Evolutionary conservation across 1,140 invertebrate genomes (phyloP).

Genomic region (Leptopilina boulardi): DNA sequence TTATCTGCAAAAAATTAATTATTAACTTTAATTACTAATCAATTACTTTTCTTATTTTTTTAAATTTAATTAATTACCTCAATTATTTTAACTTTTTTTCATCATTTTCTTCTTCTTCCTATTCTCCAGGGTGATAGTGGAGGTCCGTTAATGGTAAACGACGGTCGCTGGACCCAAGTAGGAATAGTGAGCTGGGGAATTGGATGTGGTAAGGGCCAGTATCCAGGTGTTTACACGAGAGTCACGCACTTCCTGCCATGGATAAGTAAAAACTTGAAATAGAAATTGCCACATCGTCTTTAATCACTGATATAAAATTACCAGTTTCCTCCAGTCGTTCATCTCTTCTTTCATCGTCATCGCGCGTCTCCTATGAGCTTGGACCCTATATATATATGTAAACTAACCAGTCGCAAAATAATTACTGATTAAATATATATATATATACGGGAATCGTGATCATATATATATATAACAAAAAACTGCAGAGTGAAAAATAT

Average conservation of each 20-base stretch:
- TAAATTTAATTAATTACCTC: too few species aligned
- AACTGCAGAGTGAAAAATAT: too few species aligned
- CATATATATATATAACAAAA: too few species aligned
- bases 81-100: slow-evolving; percentile 22
- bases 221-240: slow-evolving; percentile 92
- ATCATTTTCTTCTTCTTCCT: background rate
- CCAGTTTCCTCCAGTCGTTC: slow-evolving; percentile 8
- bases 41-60: too few species aligned
- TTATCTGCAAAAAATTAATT: too few species aligned
- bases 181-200: slow-evolving; percentile 96
- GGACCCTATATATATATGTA: too few species aligned
- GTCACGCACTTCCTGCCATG: slow-evolving; percentile 86
- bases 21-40: too few species aligned
- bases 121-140: slow-evolving; percentile 90
- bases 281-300: slow-evolving; percentile 47
- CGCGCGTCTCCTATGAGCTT: background rate
- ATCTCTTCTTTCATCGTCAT: background rate
- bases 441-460: background rate
- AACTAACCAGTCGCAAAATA: background rate
- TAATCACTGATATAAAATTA: slow-evolving; percentile 35
- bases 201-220: slow-evolving; percentile 92
- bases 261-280: slow-evolving; percentile 85
- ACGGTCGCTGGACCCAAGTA: slow-evolving; percentile 87
- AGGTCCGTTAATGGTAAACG: slow-evolving; percentile 90
- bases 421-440: slow-evolving; percentile 11